phyloP scores from a whole-genome alignment of 2,888 invertebrate species.

The Plagiodera versicolora region DNA sequence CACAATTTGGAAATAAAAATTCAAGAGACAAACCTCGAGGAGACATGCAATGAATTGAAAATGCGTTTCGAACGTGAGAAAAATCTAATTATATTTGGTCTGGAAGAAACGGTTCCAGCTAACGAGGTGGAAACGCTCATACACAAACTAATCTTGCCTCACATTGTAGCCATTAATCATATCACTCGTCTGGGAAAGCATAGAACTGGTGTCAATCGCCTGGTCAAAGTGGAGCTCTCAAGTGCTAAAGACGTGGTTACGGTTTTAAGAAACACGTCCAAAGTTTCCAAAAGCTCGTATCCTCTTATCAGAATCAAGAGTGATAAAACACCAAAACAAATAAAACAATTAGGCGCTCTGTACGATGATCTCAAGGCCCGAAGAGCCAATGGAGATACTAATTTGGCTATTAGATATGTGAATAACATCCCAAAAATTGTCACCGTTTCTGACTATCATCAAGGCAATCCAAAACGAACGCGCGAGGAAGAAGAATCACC shows the following conservation, averaged over 20 bases:
- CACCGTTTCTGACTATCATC: conserved; percentile 1
- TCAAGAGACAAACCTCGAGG: not conserved
- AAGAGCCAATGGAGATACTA: not conserved
- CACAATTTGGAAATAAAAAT: not conserved
- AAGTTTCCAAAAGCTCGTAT: not conserved
- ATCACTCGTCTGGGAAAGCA: conserved; percentile 1
- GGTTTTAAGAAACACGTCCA: not conserved
- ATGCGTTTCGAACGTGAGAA: conserved; percentile 2
- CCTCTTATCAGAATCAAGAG: not conserved
- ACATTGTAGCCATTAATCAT: not conserved
- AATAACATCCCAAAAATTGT: conserved; percentile 5
- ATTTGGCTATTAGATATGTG: conserved; percentile 1
- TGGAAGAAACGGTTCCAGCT: conserved; percentile 1
- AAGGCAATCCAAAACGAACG: conserved; percentile 1
- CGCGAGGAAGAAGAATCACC: conserved; percentile 2
- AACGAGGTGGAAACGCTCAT: not conserved
- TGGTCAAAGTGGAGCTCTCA: not conserved
- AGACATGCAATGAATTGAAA: not conserved
- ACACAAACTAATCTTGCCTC: not conserved
- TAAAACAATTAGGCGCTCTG: not conserved
- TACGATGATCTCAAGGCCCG: not conserved
- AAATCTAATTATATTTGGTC: not conserved
- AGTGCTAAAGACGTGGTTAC: not conserved
- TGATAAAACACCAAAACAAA: conserved; percentile 1
- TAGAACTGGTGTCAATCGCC: not conserved